These are phyloP conservation scores for Rafetus swinhoei DNA, from an alignment of 2,113 vertebrate genomes.

Conservation along the genomic window DNA sequence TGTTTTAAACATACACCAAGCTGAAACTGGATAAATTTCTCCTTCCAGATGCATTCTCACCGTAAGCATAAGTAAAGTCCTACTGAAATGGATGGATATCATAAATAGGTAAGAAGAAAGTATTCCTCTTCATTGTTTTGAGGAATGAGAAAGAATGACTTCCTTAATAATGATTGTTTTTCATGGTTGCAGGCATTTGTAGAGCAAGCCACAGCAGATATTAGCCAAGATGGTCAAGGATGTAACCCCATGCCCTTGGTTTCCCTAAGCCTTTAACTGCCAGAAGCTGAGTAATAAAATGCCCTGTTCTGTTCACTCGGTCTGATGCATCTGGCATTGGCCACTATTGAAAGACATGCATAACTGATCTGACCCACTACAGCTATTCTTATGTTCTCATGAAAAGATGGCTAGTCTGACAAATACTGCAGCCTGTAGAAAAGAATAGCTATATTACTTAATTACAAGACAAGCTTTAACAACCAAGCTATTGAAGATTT, in stretches of 20 bases:
- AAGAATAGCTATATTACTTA: not conserved
- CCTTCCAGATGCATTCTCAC: not conserved
- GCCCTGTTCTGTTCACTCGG: not conserved
- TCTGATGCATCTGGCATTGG: not conserved
- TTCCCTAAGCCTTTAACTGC: not conserved
- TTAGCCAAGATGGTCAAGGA: not conserved
- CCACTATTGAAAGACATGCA: not conserved
- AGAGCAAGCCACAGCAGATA: not conserved
- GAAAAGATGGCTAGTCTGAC: not conserved
- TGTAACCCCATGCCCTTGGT: not conserved
- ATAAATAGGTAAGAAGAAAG: not conserved
- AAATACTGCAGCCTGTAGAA: not conserved
- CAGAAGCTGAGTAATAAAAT: not conserved
- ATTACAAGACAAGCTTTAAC: not conserved
- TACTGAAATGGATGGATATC: not conserved
- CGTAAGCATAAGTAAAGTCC: fast-evolving
- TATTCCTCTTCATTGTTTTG: not conserved
- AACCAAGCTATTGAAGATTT: slow-evolving; percentile 28
- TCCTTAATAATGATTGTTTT: not conserved
- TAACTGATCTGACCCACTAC: not conserved
- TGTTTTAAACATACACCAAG: not conserved
- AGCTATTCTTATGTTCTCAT: not conserved
- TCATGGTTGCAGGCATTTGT: not conserved
- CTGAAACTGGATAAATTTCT: not conserved
- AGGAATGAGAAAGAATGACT: too few relatives aligned